Base-by-base conservation (phyloP, 2,797 vertebrate genomes). In the Borostomias antarcticus region DNA sequence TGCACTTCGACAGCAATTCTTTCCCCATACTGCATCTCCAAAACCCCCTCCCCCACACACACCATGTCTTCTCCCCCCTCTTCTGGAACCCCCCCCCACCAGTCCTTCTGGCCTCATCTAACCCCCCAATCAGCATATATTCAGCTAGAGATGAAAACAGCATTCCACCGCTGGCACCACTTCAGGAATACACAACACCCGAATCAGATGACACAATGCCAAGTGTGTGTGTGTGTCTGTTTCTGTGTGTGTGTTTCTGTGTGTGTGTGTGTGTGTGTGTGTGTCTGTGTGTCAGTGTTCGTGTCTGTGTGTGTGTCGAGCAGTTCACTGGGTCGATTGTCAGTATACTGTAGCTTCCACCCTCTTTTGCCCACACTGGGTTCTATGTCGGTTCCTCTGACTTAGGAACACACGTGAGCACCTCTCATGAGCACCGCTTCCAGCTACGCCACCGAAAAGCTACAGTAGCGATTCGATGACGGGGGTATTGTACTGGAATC, bases 1-100 rank as follows among this genome's bases (percentile, higher is more conserved):
- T 87, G 68, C 74, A 77, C 66, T 78, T 76, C 53, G 87, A 90
- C 86, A 91, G 78, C 89, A 88, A 90, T 92, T 93, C 88, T 92
- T 92, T 86, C 89, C 64, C 73, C 68, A 75, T 65, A 72, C 45
- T 52, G 66, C 74, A 64, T 60, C 58, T 35, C 25, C 52, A 6
- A 6, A 43, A 17, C 17, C 9, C 43, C 10, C 30, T n/a, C 15
- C 32, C 30, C 19, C 51, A 29, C 62, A 48, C 13, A 64, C 69
- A 54, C 23, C 54, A 72, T 56, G 51, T 66, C 50, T 70, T 28
- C 74, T 59, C 67, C 32, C 54, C 52, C 48, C 26, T 45, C 6
- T 45, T 58, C 23, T 9, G 5, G 21, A 28, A 19, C 29, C 29
- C 21, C 17, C 8, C 2, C 19, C 47, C 9, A 17, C 19, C 68